A percentile compares a stretch with the other conserved stretches of the same genome.
phyloP scores from a whole-genome alignment of 2,113 vertebrate genomes.

The Notarius lentiginosus region DNA sequence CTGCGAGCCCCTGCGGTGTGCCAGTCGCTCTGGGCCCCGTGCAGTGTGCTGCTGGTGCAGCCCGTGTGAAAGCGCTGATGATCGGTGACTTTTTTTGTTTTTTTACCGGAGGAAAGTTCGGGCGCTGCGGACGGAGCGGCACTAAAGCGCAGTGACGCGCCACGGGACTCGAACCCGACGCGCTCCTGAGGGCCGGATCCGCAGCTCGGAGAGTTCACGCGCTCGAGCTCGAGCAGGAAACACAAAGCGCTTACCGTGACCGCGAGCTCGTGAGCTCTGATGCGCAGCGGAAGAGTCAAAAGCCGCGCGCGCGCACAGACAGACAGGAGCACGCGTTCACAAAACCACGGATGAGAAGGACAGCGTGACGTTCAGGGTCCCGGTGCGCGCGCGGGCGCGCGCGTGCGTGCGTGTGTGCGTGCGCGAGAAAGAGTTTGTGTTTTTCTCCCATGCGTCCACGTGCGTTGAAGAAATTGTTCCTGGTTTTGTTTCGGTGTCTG shows the following conservation, averaged over 20 bases:
- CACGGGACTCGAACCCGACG: no score
- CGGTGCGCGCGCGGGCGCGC: no score
- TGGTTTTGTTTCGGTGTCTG: not conserved
- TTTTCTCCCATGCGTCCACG: not conserved
- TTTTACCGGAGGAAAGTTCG: not conserved
- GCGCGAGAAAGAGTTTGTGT: not conserved
- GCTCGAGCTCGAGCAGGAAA: not conserved
- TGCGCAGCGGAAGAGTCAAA: not conserved
- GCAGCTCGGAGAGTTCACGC: slow-evolving; percentile 36
- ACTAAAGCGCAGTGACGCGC: not conserved
- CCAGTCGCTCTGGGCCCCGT: no score
- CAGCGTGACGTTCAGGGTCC: no score
- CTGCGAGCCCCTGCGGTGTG: no score
- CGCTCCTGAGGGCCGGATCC: not conserved
- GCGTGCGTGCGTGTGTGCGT: no score
- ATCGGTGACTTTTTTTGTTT: no score
- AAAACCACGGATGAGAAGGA: not conserved
- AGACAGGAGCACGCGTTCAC: not conserved
- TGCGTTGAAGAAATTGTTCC: not conserved
- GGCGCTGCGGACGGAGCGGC: not conserved
- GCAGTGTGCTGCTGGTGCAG: no score
- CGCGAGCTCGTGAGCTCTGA: not conserved
- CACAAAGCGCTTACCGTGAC: slow-evolving; percentile 39
- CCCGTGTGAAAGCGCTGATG: no score
- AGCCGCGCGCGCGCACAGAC: not conserved